Evolutionary conservation across 2,113 vertebrate species (phyloP), one percentile per base, ranked within the genome.

Genomic region (Pachyramphus minor): DNA sequence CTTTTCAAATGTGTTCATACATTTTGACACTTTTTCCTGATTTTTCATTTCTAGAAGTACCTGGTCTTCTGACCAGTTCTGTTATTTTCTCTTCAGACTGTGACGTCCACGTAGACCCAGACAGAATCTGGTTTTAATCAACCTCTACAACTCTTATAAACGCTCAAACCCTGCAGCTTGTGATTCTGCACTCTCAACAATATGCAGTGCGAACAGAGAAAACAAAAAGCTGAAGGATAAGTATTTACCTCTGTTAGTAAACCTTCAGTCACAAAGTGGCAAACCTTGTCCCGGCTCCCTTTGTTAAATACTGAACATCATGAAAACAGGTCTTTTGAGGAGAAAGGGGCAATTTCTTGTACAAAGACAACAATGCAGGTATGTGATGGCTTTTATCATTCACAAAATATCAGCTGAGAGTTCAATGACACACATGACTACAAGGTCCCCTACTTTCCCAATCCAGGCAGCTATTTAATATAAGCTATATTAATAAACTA

Each of bases 31-130:
- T 81, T 84, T 86, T 63, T 35, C 45, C 47, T 39, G 3, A 8
- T 78, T 95, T 81, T 74, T 74, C 2, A 60, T 72, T 82, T 94
- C 82, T 82, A 68, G 49, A 78, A 63, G 42, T 39, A 78, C 55
- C 41, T 23, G 39, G 41, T 56, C 41, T 89, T 90, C 87, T 77
- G 69, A 64, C 1, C 31, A 35, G 35, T 58, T 88, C 53, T 50
- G 44, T 71, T 76, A 31, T 33, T 50, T 90, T 83, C 47, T 56
- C 63, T 62, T 91, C 67, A 37, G 0, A 1, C 18, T 22, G 22
- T 0, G 4, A 68, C 19, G 79, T 31, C 30, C 56, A 50, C 0
- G 1, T 2, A 71, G 27, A 67, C 45, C 24, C 3, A 6, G 27
- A 71, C 35, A 90, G 47, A 92, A 63, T 53, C 33, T 64, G 39